phyloP scores from a whole-genome alignment of 2,888 invertebrate species.

The Timandra comae region DNA sequence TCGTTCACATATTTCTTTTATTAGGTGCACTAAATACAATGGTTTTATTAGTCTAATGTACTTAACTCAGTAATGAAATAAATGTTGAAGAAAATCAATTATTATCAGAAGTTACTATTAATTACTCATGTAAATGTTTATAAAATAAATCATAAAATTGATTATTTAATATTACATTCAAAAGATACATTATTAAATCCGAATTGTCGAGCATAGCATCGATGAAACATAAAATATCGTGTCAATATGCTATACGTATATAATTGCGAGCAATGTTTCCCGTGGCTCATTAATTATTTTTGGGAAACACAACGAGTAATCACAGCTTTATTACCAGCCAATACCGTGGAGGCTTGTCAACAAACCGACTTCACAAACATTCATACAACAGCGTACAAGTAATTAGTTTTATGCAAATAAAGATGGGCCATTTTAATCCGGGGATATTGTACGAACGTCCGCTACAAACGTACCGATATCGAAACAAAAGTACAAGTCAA shows the following conservation, averaged over 20 bases:
- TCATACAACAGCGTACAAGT: conserved; percentile 24
- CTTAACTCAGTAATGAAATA: no score
- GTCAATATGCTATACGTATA: conserved; percentile 25
- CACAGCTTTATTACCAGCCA: conserved; percentile 26
- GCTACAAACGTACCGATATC: conserved; percentile 1
- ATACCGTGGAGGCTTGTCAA: conserved; percentile 24
- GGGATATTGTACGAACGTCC: conserved; percentile 8
- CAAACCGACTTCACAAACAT: conserved; percentile 29
- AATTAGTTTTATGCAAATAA: conserved; percentile 48
- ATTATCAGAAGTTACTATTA: no score
- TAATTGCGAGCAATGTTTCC: conserved; percentile 26
- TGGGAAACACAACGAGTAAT: conserved; percentile 22
- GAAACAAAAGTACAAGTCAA: conserved; percentile 16
- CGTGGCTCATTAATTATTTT: conserved; percentile 31
- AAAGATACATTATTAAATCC: conserved; percentile 13
- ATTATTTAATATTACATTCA: no score
- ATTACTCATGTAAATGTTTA: no score
- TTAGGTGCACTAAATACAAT: no score
- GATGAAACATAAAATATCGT: conserved; percentile 21
- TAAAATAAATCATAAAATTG: no score
- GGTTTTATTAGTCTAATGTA: no score
- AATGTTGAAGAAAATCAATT: no score
- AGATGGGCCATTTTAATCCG: conserved; percentile 23
- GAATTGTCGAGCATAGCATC: conserved; percentile 6
- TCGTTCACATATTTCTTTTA: no score